These are phyloP conservation scores for Eulacestoma nigropectus DNA, from an alignment of 2,113 vertebrate species.

Conservation along the genomic window DNA sequence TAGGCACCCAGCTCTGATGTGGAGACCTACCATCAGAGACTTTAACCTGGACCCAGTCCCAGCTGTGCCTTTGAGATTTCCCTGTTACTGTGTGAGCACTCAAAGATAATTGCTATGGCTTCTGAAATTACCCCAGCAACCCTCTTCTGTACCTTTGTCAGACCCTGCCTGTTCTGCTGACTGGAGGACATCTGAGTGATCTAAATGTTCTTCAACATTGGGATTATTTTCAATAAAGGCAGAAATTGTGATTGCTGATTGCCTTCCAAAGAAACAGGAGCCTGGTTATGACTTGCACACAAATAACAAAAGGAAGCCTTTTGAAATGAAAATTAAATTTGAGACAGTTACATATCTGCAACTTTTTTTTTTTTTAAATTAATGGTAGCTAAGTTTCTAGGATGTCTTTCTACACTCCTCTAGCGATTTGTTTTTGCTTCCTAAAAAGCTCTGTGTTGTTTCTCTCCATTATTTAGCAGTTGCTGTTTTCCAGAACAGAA, in stretches of 20 bases:
- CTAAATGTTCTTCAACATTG: background rate
- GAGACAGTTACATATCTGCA: background rate
- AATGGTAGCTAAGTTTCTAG: slow-evolving; percentile 18
- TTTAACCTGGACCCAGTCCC: background rate
- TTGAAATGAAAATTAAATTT: slow-evolving; percentile 20
- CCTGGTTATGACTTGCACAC: background rate
- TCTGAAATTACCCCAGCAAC: background rate
- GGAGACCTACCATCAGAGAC: background rate
- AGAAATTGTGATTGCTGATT: background rate
- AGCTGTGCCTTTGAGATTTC: background rate
- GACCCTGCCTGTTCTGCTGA: background rate
- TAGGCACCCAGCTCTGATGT: background rate
- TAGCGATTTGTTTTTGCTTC: slow-evolving; percentile 31
- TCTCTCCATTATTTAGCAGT: slow-evolving; percentile 38
- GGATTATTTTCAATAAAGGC: background rate
- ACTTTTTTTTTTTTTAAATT: background rate
- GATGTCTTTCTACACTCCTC: background rate
- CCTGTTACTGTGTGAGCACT: background rate
- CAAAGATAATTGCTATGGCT: background rate
- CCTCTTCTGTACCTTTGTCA: background rate
- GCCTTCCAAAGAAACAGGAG: background rate
- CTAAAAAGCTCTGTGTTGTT: slow-evolving; percentile 34
- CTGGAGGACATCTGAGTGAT: background rate
- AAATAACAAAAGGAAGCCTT: slow-evolving; percentile 25
- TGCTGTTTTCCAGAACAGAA: slow-evolving; percentile 45